Base-by-base conservation (phyloP, 2,113 vertebrate genomes). In the Noturus placidus region DNA sequence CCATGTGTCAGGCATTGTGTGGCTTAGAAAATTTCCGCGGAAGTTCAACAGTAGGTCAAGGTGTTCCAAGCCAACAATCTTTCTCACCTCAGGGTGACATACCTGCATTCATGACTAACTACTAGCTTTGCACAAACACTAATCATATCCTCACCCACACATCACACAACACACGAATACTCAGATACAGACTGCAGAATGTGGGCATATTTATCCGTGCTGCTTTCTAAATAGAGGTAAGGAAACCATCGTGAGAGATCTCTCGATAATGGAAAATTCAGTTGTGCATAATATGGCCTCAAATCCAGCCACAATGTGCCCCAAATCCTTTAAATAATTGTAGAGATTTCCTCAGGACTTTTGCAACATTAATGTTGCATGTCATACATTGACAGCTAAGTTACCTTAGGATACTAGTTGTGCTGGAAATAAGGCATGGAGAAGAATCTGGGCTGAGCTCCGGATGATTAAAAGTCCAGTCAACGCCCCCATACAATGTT, bases 41-140 rank as follows among this genome's bases (percentile, higher is more conserved):
- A 27, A 86, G 90, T 89, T 91, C 90, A 91, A 38, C 38, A 33
- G 46, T 22, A 79, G 90, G 90, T 88, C 86, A 91, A 86, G 83
- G 46, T 90, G 84, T 88, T 88, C 82, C 65, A 77, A 65, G 70
- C 33, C 86, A 83, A 56, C 87, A 59, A 56, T 59, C 54, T 59
- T 81, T 90, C 87, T 86, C 69, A 84, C 89, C 87, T 82, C 85
- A 74, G 87, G 87, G 61, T 88, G 33, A 83, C 83, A 86, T 84
- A 70, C 88, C 86, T 42, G 65, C 78, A 86, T 74, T 87, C 63
- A 85, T 81, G 86, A 54, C 83, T 87, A 85, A 88, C 87, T 67
- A 83, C 70, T 74, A 88, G 20, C 30, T 74, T 30, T 35, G 65
- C 35, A 76, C 33, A 87, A 33, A 81, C 79, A 80, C 59, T 56